These are phyloP conservation scores for Eupithecia subfuscata DNA, from an alignment of 2,888 invertebrate species.

Conservation along the genomic window DNA sequence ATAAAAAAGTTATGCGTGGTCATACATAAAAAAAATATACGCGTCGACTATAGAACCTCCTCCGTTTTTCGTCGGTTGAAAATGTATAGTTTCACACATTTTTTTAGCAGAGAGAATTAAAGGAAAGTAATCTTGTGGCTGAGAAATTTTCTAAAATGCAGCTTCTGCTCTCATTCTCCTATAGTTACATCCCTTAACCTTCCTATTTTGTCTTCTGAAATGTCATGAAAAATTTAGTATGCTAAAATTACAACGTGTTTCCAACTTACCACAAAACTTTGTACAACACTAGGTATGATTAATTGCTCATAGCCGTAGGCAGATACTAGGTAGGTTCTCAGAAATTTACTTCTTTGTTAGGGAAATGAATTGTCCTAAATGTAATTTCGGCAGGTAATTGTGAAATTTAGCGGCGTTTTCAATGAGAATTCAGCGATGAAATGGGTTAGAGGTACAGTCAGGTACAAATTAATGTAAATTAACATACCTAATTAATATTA, in stretches of 20 bases:
- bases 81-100: not conserved
- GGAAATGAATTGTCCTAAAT: conserved; percentile 20
- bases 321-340: not conserved
- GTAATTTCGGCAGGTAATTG: conserved; percentile 23
- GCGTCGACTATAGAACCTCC: too few relatives aligned
- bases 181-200: too few relatives aligned
- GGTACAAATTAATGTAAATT: not conserved
- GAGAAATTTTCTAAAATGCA: not conserved
- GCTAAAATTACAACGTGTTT: not conserved
- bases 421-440: not conserved
- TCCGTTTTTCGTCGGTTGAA: too few relatives aligned
- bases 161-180: not conserved
- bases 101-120: not conserved
- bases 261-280: not conserved
- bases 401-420: conserved; percentile 14
- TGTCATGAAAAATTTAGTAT: not conserved
- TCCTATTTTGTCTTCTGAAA: too few relatives aligned
- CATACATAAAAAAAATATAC: too few relatives aligned
- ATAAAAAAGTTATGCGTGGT: not conserved
- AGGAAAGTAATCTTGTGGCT: not conserved
- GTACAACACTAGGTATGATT: not conserved
- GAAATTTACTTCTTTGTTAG: conserved; percentile 26
- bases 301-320: not conserved
- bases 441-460: conserved; percentile 11
- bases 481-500: not conserved